Evolutionary conservation across 1,140 invertebrate genomes (phyloP), one percentile per base, ranked within the genome.

Genomic region (Drosophila obscura): DNA sequence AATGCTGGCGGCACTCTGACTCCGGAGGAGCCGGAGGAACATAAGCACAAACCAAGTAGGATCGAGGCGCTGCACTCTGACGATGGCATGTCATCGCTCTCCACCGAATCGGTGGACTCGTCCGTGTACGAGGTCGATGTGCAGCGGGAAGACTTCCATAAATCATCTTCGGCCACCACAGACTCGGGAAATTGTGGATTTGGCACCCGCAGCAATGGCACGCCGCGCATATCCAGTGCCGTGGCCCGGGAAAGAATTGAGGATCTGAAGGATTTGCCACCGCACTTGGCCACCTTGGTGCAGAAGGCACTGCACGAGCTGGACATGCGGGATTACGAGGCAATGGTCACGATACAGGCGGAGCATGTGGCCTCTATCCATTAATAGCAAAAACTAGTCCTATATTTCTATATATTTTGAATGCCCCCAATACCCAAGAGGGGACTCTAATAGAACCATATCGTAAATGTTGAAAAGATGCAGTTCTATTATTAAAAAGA

Each of bases 201-300:
- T 5, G 67, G 58, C 35, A 77, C 53, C 8, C 73, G 64, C 13
- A 75, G 73, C 59, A 68, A 53, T 44, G 77, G 67, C 9, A 80
- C 73, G 7, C 80, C 89, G 1, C 61, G 72, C 15, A 77, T 89
- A 4, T 89, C 83, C 22, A 85, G 67, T 39, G 73, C 83, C 2
- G 77, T 91, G n/a, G 90, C 73, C 2, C 72, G 73, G 6, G 88
- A 91, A 66, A 74, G 90, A 0, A 76, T 66, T 49, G 84, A 91
- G 63, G 90, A 91, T 55, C 73, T 91, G 2, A 90, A 91, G 55
- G 90, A 91, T 35, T 63, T 91, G 46, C 90, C 90, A 3, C 88
- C 90, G 4, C 90, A 91, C 56, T 65, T 91, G 44, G 90, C 90
- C 16, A 77, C 73, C 0, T 57, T 91, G 43, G 90, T 91, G 8